A percentile compares a stretch with the other conserved stretches of the same genome.
phyloP scores from a whole-genome alignment of 2,113 vertebrate genomes.

The Periophthalmodon schlosseri region DNA sequence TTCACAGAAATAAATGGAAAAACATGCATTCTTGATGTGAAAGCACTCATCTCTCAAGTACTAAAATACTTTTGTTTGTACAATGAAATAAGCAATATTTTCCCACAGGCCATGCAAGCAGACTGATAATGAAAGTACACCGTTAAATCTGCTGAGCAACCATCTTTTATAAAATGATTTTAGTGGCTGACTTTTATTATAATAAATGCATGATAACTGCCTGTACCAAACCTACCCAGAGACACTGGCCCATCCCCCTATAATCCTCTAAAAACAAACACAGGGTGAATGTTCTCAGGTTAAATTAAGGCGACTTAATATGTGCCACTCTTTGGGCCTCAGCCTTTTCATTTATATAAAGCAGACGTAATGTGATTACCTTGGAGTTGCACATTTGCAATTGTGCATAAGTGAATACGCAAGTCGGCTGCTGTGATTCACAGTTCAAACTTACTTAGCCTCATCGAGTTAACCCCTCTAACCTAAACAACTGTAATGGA shows the following conservation, averaged over 20 bases:
- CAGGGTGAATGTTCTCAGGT: slow-evolving; percentile 11
- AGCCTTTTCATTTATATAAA: slow-evolving; percentile 27
- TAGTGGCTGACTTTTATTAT: not conserved
- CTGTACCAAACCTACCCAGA: not conserved
- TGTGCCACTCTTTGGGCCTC: not conserved
- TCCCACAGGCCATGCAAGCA: not conserved
- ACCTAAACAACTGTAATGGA: slow-evolving; percentile 77
- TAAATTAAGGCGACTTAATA: slow-evolving; percentile 21
- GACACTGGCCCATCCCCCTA: not conserved
- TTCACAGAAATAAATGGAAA: too few species aligned
- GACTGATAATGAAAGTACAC: not conserved
- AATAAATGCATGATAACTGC: not conserved
- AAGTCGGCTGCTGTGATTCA: slow-evolving; percentile 64
- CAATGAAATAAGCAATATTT: not conserved
- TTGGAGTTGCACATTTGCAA: slow-evolving; percentile 42
- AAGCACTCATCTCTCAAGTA: too few species aligned
- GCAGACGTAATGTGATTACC: slow-evolving; percentile 47
- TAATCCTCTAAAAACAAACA: slow-evolving; percentile 10
- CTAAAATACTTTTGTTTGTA: not conserved
- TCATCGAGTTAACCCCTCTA: slow-evolving; percentile 74
- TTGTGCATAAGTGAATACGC: slow-evolving; percentile 58
- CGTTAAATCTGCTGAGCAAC: not conserved
- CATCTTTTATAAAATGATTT: not conserved
- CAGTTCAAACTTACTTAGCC: slow-evolving; percentile 71
- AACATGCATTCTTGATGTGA: too few species aligned